Percentiles rank a stretch among this genome's conserved stretches.
phyloP scores from a whole-genome alignment of 2,113 vertebrate genomes.

The Chloropsis hardwickii region DNA sequence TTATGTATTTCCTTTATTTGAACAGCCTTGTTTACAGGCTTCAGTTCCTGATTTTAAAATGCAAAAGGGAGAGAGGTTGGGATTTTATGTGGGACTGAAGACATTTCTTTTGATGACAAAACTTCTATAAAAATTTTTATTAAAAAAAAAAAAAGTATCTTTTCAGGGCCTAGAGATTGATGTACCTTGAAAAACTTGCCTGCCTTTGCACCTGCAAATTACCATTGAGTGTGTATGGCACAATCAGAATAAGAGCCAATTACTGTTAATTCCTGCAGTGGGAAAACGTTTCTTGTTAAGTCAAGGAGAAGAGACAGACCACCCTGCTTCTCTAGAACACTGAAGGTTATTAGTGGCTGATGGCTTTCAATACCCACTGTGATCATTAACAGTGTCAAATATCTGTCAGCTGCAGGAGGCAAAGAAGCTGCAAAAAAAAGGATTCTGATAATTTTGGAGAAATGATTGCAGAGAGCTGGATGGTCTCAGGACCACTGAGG shows the following conservation, averaged over 20 bases:
- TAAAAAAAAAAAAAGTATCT: background rate
- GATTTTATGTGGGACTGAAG: background rate
- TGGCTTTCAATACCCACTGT: background rate
- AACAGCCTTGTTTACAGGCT: background rate
- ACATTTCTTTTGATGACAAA: background rate
- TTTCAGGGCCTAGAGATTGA: background rate
- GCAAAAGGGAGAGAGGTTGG: background rate
- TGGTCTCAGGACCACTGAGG: background rate
- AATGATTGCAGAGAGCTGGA: background rate
- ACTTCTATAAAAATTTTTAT: background rate
- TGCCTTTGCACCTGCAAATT: background rate
- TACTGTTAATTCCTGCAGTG: background rate
- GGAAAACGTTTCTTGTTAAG: background rate
- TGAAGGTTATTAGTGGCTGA: background rate
- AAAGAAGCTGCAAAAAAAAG: background rate
- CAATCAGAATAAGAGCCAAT: background rate
- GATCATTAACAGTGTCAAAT: background rate
- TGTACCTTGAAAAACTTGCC: background rate
- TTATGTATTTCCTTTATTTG: slow-evolving; percentile 26
- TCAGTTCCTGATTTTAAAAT: slow-evolving; percentile 1
- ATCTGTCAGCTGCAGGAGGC: background rate
- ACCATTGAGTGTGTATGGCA: background rate
- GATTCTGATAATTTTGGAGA: background rate
- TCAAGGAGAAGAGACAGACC: background rate
- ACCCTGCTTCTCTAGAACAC: background rate